Conservation (phyloP, 2,113 vertebrate species). For the Gadus chalcogrammus region DNA sequence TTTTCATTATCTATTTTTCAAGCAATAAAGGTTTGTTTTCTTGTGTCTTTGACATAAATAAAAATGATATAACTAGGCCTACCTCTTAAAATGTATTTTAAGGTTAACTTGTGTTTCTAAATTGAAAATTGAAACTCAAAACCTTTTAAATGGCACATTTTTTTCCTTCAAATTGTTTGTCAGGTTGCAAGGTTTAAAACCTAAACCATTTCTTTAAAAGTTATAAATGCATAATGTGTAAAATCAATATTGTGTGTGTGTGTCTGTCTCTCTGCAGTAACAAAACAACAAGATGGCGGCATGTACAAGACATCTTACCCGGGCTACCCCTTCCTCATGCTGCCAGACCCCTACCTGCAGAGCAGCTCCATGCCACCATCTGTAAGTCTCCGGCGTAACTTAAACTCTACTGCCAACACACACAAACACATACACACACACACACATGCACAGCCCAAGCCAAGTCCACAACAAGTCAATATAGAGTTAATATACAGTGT, state of each 20-base stretch:
- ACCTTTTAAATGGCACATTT: too few species aligned
- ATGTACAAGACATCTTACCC: slow-evolving; percentile 94
- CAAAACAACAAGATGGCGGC: slow-evolving; percentile 90
- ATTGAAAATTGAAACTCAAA: too few species aligned
- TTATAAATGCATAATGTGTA: not conserved
- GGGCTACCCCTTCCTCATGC: slow-evolving; percentile 94
- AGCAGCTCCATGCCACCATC: slow-evolving; percentile 85
- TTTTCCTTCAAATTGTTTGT: too few species aligned
- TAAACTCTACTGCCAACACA: not conserved
- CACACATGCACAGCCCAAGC: not conserved
- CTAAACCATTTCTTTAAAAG: too few species aligned
- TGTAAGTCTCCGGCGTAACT: slow-evolving; percentile 72
- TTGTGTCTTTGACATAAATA: not conserved
- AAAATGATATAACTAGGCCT: not conserved
- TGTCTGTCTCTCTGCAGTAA: slow-evolving; percentile 54
- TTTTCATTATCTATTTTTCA: too few species aligned
- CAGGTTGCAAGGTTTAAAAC: too few species aligned
- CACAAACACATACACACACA: not conserved
- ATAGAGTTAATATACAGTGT: not conserved
- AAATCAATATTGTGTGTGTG: not conserved
- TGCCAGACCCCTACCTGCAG: slow-evolving; percentile 80
- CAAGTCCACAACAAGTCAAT: too few species aligned
- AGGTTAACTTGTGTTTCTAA: too few species aligned
- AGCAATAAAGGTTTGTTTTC: too few species aligned
- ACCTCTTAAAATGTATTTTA: too few species aligned